Evolutionary conservation across 2,113 vertebrate species (phyloP).

Genomic region (Tragelaphus strepsiceros): DNA sequence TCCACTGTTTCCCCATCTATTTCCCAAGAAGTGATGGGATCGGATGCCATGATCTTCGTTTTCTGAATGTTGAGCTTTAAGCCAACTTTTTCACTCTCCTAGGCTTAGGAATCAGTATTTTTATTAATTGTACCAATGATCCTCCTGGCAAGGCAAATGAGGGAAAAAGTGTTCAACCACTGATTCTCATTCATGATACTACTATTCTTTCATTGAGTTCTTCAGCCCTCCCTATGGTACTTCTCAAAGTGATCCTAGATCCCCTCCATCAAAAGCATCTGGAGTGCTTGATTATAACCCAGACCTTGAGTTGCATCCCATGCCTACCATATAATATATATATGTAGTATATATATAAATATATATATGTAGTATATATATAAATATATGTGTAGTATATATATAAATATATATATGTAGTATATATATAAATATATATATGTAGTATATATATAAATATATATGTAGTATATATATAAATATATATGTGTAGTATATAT

Average conservation of each 20-base stretch:
- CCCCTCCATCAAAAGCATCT: not conserved
- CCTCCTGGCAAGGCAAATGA: not conserved
- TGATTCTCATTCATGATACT: not conserved
- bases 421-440: too few species aligned
- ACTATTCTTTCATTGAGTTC: not conserved
- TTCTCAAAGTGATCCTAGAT: not conserved
- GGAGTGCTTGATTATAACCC: not conserved
- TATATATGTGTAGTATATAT: too few species aligned
- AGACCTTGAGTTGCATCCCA: not conserved
- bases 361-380: too few species aligned
- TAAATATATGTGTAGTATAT: too few species aligned
- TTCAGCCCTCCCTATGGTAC: not conserved
- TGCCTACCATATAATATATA: not conserved
- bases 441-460: too few species aligned
- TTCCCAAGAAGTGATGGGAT: too few species aligned
- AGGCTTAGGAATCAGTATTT: not conserved
- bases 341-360: not conserved
- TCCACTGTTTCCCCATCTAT: too few species aligned
- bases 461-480: too few species aligned
- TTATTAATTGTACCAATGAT: not conserved
- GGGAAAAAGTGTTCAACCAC: not conserved
- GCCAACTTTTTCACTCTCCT: too few species aligned
- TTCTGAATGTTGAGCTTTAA: too few species aligned
- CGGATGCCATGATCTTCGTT: too few species aligned
- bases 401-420: too few species aligned